Conservation (phyloP, 1,140 invertebrate genomes). For the Aleiodes sp. region DNA sequence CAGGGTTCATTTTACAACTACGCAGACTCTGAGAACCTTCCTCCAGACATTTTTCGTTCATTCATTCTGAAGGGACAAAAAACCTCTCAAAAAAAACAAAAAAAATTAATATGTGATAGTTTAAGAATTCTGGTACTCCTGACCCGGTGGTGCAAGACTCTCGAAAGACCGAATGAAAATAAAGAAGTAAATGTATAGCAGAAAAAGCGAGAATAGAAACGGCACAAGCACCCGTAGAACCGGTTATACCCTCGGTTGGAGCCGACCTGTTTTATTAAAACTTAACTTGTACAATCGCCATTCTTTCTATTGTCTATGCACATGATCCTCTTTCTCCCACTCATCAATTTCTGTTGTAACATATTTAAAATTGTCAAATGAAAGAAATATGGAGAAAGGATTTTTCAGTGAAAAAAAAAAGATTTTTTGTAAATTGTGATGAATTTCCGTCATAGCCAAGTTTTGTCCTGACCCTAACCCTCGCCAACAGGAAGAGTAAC, state of each 20-base stretch:
- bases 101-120: not conserved
- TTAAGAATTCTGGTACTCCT: conserved; percentile 7
- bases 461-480: not conserved
- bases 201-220: not conserved
- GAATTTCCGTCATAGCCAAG: too few relatives aligned
- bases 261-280: conserved; percentile 7
- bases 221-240: not conserved
- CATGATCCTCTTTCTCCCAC: conserved; percentile 7
- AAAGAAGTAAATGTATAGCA: not conserved
- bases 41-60: not conserved
- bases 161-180: not conserved
- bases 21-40: conserved; percentile 5
- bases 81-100: not conserved
- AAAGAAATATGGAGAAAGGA: too few relatives aligned
- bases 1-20: conserved; percentile 1
- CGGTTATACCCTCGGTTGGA: not conserved
- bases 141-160: conserved; percentile 9
- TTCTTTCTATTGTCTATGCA: not conserved
- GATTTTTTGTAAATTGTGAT: too few relatives aligned
- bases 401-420: too few relatives aligned
- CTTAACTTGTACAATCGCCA: not conserved
- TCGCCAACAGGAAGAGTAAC: conserved; percentile 15
- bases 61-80: conserved; percentile 2
- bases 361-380: not conserved
- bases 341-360: not conserved